Evolutionary conservation across 2,113 vertebrate species (phyloP).

Genomic region (Motacilla tschutschensis): DNA sequence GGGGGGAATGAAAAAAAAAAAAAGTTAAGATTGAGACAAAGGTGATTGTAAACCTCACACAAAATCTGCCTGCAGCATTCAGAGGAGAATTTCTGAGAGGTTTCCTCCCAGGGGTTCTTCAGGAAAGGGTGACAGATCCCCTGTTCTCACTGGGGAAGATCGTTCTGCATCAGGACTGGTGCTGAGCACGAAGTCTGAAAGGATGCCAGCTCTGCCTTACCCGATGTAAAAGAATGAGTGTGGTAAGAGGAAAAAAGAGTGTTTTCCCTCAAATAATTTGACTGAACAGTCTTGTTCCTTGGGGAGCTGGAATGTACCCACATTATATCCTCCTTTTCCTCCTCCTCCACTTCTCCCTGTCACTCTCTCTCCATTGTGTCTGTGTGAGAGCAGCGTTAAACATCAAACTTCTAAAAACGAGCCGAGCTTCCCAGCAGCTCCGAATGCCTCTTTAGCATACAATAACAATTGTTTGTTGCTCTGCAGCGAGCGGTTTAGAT

Average conservation of each 20-base stretch:
- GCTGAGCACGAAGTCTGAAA: not conserved
- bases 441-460: not conserved
- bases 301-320: not conserved
- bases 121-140: not conserved
- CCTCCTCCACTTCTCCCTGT: conserved; percentile 1
- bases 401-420: not conserved
- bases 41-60: not conserved
- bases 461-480: not conserved
- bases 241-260: not conserved
- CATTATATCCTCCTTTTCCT: not conserved
- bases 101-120: not conserved
- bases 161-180: not conserved
- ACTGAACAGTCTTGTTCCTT: not conserved
- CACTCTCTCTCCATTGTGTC: not conserved
- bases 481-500: not conserved
- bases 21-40: not conserved
- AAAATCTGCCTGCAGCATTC: not conserved
- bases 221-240: not conserved
- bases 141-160: not conserved
- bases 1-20: not conserved
- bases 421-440: not conserved
- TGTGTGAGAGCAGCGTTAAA: not conserved
- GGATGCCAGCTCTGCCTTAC: not conserved
- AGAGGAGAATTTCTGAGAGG: not conserved
- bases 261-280: not conserved